These are phyloP conservation scores for Carollia perspicillata DNA, from an alignment of 2,113 vertebrate species.

Conservation along the genomic window DNA sequence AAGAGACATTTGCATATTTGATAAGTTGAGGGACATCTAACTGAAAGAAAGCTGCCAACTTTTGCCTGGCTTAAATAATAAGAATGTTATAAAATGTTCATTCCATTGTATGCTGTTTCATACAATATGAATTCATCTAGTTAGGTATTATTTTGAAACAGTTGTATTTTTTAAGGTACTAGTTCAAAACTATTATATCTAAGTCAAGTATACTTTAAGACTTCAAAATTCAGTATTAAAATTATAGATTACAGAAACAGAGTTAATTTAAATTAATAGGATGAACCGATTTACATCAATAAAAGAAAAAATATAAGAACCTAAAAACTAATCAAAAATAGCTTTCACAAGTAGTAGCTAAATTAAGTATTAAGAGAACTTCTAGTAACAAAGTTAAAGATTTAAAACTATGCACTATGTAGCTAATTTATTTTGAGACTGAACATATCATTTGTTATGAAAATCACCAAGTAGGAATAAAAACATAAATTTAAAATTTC, in stretches of 20 bases:
- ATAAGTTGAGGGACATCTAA: neutral
- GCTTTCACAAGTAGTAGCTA: neutral
- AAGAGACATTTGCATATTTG: conserved; percentile 52
- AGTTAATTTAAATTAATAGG: conserved; percentile 33
- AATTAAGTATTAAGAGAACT: conserved; percentile 39
- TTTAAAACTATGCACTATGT: neutral
- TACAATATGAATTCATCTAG: conserved; percentile 3
- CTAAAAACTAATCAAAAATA: conserved; percentile 39
- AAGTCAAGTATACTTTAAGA: conserved; percentile 21
- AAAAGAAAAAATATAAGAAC: conserved; percentile 22
- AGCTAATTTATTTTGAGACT: conserved; percentile 48
- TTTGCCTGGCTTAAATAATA: conserved; percentile 44
- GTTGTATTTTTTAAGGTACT: conserved; percentile 20
- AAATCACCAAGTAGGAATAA: conserved; percentile 60
- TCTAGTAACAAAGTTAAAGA: neutral
- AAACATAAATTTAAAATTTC: conserved; percentile 37
- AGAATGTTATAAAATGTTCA: conserved; percentile 33
- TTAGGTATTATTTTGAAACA: conserved; percentile 17
- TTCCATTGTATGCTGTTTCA: conserved; percentile 28
- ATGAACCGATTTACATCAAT: neutral
- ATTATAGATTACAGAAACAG: neutral
- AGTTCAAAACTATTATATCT: conserved; percentile 37
- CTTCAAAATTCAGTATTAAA: conserved; percentile 27
- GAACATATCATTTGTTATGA: conserved; percentile 3
- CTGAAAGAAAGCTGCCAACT: conserved; percentile 55